Evolutionary conservation across 2,797 vertebrate genomes (phyloP).

Genomic region (Psittacula echo): DNA sequence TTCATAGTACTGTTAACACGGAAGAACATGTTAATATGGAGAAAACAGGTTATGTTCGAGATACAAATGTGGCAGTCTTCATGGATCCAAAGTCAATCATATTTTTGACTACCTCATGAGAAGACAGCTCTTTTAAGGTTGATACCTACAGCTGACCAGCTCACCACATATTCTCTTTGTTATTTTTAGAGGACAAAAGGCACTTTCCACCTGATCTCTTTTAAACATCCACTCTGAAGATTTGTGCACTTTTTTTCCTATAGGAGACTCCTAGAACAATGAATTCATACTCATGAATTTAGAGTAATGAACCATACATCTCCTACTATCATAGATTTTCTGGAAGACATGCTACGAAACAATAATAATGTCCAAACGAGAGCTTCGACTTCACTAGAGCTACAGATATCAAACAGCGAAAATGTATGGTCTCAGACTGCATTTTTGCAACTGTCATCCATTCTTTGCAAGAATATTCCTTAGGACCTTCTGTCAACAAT

Average conservation of each 20-base stretch:
- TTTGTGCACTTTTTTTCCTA: neutral
- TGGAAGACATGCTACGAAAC: neutral
- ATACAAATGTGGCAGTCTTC: neutral
- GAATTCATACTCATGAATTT: neutral
- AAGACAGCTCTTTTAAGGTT: neutral
- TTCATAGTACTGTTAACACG: neutral
- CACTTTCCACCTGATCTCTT: neutral
- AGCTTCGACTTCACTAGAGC: neutral
- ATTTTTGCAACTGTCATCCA: neutral
- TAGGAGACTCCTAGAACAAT: neutral
- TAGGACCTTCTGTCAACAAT: neutral
- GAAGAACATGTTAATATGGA: neutral
- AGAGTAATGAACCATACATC: accelerated
- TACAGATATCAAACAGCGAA: neutral
- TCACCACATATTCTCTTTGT: neutral
- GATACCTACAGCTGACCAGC: neutral
- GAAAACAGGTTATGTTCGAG: neutral
- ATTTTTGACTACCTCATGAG: neutral
- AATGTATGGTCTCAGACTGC: neutral
- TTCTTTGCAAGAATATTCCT: neutral
- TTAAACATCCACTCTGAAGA: neutral
- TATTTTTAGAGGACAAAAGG: neutral
- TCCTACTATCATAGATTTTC: neutral
- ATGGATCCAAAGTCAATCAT: neutral
- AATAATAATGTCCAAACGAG: neutral